Evolutionary conservation across 2,113 vertebrate species (phyloP), one percentile per base, ranked within the genome.

Genomic region (Pampusana beccarii): DNA sequence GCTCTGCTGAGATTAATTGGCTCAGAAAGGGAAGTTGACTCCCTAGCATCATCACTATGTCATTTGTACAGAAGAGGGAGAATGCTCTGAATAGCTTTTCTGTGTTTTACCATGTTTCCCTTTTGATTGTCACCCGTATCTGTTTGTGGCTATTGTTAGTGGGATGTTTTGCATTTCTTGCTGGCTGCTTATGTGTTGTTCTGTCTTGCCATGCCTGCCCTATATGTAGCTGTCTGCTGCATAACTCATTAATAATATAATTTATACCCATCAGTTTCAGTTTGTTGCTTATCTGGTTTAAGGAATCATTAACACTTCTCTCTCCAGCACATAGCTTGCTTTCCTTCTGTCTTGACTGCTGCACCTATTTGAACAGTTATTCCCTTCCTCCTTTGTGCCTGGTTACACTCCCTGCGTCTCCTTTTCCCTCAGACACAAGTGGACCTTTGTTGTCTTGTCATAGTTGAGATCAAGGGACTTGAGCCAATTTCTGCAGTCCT

Each of bases 391-490:
- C 25, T 66, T 56, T 46, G 42, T 60, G 18, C 80, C 36, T n/a
- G 6, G 9, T 83, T 51, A 73, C 14, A 17, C 9, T 70, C 54
- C 44, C 33, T 16, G 11, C 64, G 50, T 40, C 40, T 87, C 69
- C n/a, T 51, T 62, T 66, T 67, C 77, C 33, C 60, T 88, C 82
- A 48, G 29, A 67, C 50, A 93, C 44, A 96, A 96, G 51, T 58
- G 19, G 6, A 48, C 24, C 34, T 94, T 95, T 96, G 72, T 96
- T 86, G 67, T 88, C 72, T 67, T 84, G 42, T 92, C 81, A 72
- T 53, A 78, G 44, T 13, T 54, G 56, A 93, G 71, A 91, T 94
- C 69, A 91, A 91, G 79, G 28, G 48, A 75, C 36, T 48, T 42
- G 28, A 92, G 36, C 62, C 74, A 95, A 65, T 89, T 81, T 93